phyloP scores from a whole-genome alignment of 1,140 invertebrate genomes.

The Eueides isabella region DNA sequence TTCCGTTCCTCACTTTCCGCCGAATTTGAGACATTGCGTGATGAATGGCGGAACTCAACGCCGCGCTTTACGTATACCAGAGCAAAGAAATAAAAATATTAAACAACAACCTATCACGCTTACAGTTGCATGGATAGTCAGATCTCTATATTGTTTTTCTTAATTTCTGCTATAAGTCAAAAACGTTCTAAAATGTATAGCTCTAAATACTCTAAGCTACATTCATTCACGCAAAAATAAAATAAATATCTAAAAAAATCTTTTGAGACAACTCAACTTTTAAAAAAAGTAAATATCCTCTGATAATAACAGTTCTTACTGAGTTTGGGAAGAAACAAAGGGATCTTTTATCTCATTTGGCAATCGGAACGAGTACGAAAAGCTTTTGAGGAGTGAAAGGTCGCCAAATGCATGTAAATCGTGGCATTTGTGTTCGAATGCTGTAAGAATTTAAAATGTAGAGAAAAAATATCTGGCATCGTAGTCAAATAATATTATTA shows the following conservation, averaged over 20 bases:
- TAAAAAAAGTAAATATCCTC: not conserved
- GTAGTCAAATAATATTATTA: not conserved
- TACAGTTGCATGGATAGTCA: too few species aligned
- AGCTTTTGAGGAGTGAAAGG: slow-evolving; percentile 16
- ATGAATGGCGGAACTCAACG: too few species aligned
- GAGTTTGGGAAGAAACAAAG: slow-evolving; percentile 4
- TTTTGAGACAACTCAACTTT: not conserved
- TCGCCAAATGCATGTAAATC: slow-evolving; percentile 26
- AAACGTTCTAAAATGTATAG: too few species aligned
- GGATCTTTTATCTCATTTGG: slow-evolving; percentile 33
- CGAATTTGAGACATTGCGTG: too few species aligned
- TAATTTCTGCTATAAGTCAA: too few species aligned
- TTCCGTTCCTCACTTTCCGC: too few species aligned
- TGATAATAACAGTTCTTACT: slow-evolving; percentile 9
- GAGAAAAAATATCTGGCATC: not conserved
- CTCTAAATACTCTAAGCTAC: too few species aligned
- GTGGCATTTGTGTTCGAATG: slow-evolving; percentile 18
- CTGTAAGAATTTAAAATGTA: not conserved
- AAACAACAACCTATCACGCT: too few species aligned
- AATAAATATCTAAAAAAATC: not conserved
- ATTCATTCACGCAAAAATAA: too few species aligned
- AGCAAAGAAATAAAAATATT: too few species aligned
- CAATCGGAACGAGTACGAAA: slow-evolving; percentile 27
- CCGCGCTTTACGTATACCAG: too few species aligned
- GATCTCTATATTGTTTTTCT: too few species aligned